Evolutionary conservation across 1,140 invertebrate genomes (phyloP), one percentile per base, ranked within the genome.

Genomic region (Solenopsis invicta): DNA sequence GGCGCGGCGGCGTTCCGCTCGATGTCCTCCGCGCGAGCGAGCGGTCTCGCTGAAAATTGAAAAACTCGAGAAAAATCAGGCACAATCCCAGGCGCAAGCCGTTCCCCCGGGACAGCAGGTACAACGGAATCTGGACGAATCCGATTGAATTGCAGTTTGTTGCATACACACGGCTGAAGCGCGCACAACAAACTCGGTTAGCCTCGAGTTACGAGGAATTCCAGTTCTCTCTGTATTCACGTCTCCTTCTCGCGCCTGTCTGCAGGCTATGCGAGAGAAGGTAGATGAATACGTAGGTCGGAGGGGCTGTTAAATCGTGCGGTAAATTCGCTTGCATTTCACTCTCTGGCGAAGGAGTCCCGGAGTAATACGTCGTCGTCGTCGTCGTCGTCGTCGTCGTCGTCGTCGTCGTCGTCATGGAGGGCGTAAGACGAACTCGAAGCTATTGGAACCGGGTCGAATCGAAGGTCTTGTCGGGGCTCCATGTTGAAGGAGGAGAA

Each of bases 271-370:
- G 86, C 37, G 81, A 72, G 85, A 89, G 88, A 64, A 88, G 88
- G 89, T 81, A 80, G 77, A 92, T 90, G 91, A 89, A 93, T 93
- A 90, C 77, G 69, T 84, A 88, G 88, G 88, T 91, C 85, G 91
- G 67, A 88, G 86, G 85, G 86, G 88, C 91, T 92, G 92, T 93
- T 93, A 93, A 93, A 93, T 93, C 92, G 92, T 87, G 91, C 88
- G 91, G 90, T 92, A 93, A 93, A 93, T 93, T 93, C 90, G 91
- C 92, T 92, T 91, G 90, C 92, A 90, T 92, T 93, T 90, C 89
- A 88, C 89, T 92, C 92, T 91, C 86, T 86, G 85, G 82, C 85
- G 86, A 88, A 88, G 64, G 80, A 93, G 90, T 92, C 88, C 77
- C 86, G 75, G 66, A 91, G 93, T 93, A 92, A 93, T 93, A 93